Evolutionary conservation across 2,888 invertebrate genomes (phyloP), one percentile per base, ranked within the genome.

Genomic region (Ephialtes manifestator): DNA sequence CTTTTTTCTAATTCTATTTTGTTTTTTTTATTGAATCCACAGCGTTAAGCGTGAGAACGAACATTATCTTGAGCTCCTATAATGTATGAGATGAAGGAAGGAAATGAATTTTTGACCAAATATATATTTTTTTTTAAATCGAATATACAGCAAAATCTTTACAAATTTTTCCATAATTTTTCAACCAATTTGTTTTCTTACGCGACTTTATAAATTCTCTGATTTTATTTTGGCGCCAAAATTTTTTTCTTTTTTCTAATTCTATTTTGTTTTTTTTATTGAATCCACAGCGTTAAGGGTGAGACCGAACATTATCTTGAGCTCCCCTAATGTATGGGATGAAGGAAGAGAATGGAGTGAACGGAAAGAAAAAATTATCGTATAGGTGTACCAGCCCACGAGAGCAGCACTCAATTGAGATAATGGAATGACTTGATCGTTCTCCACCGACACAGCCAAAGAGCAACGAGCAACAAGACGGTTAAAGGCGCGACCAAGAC

Each of bases 401-500:
- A 90, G 91, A 89, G 90, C 92, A 91, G 89, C 91, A 92, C 92
- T 93, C 92, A 93, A 93, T 93, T 92, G 92, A 90, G 92, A 92
- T 93, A 93, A 93, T 93, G 91, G 92, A 93, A 93, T 93, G 93
- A 93, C 93, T 93, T 93, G 93, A 93, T 93, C 92, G 91, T 88
- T 86, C 88, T 51, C 67, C 76, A 65, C 81, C 58, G 80, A 58
- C 76, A 82, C 85, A 46, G 13, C 65, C n/a, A 10, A 46, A 24
- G 18, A 39, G 20, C 10, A 39, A n/a, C 65, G 65, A 18, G 24
- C 2, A 15, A 10, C 60, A 31, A 63, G 35, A 35, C n/a, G 35
- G 35, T 35, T 31, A 18, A 35, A 63, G 35, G 60, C 35, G n/a
- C 35, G 60, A 63, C 60, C 31, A 60, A 20, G 78, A 68, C 55